Evolutionary conservation across 2,113 vertebrate species (phyloP).

Genomic region (Meleagris gallopavo): DNA sequence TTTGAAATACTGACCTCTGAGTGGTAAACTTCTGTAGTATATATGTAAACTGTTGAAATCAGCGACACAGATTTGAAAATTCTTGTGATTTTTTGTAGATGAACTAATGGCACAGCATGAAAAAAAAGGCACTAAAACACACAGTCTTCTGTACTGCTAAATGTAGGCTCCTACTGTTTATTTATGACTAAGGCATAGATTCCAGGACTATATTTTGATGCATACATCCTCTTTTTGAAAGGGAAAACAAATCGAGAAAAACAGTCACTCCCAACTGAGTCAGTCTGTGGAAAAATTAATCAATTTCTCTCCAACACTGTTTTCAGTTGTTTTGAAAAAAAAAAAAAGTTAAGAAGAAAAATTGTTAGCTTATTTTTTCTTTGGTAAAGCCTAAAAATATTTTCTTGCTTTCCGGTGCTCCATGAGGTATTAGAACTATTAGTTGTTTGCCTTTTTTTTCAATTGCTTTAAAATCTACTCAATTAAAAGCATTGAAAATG

Average conservation of each 20-base stretch:
- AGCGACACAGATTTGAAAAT: neutral
- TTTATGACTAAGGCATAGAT: neutral
- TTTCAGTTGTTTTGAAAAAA: neutral
- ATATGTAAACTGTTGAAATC: neutral
- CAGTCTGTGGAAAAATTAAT: neutral
- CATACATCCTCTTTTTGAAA: neutral
- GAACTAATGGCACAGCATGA: neutral
- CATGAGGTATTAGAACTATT: neutral
- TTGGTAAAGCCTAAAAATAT: neutral
- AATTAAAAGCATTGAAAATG: neutral
- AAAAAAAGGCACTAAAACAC: neutral
- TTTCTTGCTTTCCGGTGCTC: fast-evolving
- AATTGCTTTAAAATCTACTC: neutral
- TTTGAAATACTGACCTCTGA: neutral
- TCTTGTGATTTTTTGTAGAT: neutral
- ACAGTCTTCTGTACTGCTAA: neutral
- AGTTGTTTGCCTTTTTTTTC: neutral
- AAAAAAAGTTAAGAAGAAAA: neutral
- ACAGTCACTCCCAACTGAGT: neutral
- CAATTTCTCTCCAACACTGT: neutral
- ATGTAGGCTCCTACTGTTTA: neutral
- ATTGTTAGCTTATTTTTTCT: neutral
- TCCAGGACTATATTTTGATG: neutral
- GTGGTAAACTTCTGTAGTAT: neutral
- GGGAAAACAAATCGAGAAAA: neutral